These are phyloP conservation scores for Bradypodion ventrale DNA, from an alignment of 2,797 vertebrate species.

Conservation along the genomic window DNA sequence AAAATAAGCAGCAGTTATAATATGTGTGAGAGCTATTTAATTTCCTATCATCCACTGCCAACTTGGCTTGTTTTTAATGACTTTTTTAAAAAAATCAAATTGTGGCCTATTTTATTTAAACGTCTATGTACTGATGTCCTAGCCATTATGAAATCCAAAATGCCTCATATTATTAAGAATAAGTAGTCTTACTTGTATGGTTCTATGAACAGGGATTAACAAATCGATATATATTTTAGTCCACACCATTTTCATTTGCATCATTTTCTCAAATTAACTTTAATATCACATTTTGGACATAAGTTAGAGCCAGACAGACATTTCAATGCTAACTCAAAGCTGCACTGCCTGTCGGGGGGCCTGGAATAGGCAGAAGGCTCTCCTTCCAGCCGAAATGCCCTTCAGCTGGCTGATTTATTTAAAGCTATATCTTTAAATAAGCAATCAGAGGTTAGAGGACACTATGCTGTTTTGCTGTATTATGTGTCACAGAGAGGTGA, in stretches of 20 bases:
- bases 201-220: background rate
- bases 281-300: background rate
- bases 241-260: background rate
- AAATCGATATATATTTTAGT: background rate
- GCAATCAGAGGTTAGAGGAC: too few relatives aligned
- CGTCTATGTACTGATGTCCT: background rate
- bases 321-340: too few relatives aligned
- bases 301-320: background rate
- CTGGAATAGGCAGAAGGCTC: too few relatives aligned
- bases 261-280: background rate
- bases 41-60: background rate
- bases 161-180: background rate
- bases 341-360: too few relatives aligned
- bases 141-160: background rate
- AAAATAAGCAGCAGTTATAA: background rate
- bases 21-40: constrained; percentile 14
- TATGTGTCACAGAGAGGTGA: too few relatives aligned
- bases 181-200: too few relatives aligned
- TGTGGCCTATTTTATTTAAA: background rate
- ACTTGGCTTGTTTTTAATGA: background rate
- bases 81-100: background rate
- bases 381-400: too few relatives aligned
- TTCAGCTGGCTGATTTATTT: too few relatives aligned
- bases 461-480: too few relatives aligned
- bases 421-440: too few relatives aligned